Evolutionary conservation across 2,797 vertebrate genomes (phyloP), one percentile per base, ranked within the genome.

Genomic region (Ptychobarbus kaznakovi): DNA sequence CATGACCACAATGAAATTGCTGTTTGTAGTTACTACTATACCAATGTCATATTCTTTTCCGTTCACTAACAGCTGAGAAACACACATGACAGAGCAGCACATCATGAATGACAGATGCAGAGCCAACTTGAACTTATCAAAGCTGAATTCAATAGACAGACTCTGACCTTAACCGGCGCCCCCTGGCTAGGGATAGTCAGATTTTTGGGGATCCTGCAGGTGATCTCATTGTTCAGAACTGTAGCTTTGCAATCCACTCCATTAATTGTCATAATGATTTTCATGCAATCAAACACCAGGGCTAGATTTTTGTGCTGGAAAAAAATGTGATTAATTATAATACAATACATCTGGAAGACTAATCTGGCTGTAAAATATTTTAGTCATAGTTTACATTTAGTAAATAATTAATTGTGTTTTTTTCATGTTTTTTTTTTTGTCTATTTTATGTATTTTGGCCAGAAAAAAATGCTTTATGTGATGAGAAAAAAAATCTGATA

Each of bases 141-240:
- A 58, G 18, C 32, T 56, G 12, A 56, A 70, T 49, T 77, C 15
- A 69, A 16, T 16, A 2, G 25, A 46, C 63, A 53, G 16, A 25
- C 68, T 81, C 89, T 88, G 5, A 99, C 98, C 97, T 96, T 92
- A 80, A 98, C 94, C 0, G 92, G 92, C 6, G 94, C 92, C 0
- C 96, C 97, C 0, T 94, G 84, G 0, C 88, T 86, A 82, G 95
- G 94, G 83, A 98, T 94, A 51, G n/a, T 92, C 89, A 97, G 88
- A 81, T 96, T 93, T 15, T 91, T 94, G 40, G 97, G 96, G 86
- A 99, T 94, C 74, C 94, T 95, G 90, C 98, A 99, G 1, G 94
- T 96, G 87, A 99, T 96, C 90, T 98, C 95, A 2, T 97, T 97
- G 51, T 96, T 96, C 92, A 96, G 91, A 88, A 99, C 93, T 28